Evolutionary conservation across 2,113 vertebrate species (phyloP).

Genomic region (Peucedramus taeniatus): DNA sequence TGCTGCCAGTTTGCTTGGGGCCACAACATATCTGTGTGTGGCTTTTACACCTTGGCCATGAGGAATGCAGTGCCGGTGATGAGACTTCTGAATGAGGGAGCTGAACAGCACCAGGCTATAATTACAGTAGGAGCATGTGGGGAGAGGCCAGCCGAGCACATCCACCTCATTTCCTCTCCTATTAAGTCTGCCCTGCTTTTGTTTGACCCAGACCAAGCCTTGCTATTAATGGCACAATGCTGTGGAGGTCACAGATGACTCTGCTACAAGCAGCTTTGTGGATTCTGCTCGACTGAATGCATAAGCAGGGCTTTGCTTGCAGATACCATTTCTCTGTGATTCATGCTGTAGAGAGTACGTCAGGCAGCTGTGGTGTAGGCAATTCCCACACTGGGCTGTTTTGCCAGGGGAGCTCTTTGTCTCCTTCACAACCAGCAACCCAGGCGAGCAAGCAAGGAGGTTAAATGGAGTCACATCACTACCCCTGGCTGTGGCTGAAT

Average conservation of each 20-base stretch:
- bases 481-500: background rate
- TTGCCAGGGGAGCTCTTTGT: background rate
- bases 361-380: conserved; percentile 8
- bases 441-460: background rate
- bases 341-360: background rate
- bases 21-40: rapidly evolving
- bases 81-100: background rate
- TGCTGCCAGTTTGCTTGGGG: background rate
- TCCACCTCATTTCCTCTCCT: conserved; percentile 58
- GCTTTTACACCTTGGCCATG: background rate
- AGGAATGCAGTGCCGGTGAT: background rate
- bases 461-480: background rate
- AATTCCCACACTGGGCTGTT: background rate
- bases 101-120: background rate
- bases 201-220: conserved; percentile 39
- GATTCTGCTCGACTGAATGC: background rate
- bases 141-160: conserved; percentile 7
- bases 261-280: background rate
- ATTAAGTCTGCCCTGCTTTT: conserved; percentile 49
- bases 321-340: background rate
- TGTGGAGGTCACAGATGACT: conserved; percentile 30
- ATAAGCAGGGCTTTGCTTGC: conserved; percentile 2
- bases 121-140: background rate
- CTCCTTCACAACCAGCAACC: background rate
- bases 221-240: background rate